A percentile compares a stretch with the other conserved stretches of the same genome.
phyloP scores from a whole-genome alignment of 2,888 invertebrate species.

The Hyppa rectilinea region DNA sequence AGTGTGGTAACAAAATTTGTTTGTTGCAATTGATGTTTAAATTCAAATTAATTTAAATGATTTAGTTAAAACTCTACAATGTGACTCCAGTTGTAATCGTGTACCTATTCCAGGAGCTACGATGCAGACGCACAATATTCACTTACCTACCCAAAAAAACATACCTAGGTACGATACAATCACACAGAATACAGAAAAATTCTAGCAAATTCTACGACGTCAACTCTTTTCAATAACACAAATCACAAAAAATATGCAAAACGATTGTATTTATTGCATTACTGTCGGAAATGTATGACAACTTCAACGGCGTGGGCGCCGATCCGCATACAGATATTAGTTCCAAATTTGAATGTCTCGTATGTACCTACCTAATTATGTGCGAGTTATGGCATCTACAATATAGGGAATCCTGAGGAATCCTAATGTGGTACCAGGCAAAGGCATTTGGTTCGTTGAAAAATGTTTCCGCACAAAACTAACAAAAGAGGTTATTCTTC shows the following conservation, averaged over 20 bases:
- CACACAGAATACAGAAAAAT: not conserved
- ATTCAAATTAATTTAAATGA: not conserved
- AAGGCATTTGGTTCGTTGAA: constrained; percentile 17
- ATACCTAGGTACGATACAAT: too few relatives aligned
- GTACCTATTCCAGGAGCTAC: not conserved
- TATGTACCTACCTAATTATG: constrained; percentile 12
- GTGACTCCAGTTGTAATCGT: not conserved
- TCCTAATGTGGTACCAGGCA: constrained; percentile 42
- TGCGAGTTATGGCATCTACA: constrained; percentile 39
- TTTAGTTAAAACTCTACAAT: not conserved
- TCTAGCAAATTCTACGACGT: too few relatives aligned
- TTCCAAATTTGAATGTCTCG: constrained; percentile 48
- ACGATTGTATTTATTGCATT: constrained; percentile 40
- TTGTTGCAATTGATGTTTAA: not conserved
- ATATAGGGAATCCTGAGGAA: constrained; percentile 46
- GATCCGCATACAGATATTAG: constrained; percentile 46
- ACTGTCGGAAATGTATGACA: constrained; percentile 59
- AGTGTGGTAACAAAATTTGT: not conserved
- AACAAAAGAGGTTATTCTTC: constrained; percentile 9
- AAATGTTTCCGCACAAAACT: constrained; percentile 29
- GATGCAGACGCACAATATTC: not conserved
- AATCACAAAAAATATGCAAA: constrained; percentile 46
- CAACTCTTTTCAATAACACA: constrained; percentile 1
- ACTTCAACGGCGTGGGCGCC: constrained; percentile 27
- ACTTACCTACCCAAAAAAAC: not conserved